A percentile compares a stretch with the other conserved stretches of the same genome.
These are phyloP conservation scores for Argentina silus DNA, from an alignment of 2,797 vertebrate species.

Conservation along the genomic window DNA sequence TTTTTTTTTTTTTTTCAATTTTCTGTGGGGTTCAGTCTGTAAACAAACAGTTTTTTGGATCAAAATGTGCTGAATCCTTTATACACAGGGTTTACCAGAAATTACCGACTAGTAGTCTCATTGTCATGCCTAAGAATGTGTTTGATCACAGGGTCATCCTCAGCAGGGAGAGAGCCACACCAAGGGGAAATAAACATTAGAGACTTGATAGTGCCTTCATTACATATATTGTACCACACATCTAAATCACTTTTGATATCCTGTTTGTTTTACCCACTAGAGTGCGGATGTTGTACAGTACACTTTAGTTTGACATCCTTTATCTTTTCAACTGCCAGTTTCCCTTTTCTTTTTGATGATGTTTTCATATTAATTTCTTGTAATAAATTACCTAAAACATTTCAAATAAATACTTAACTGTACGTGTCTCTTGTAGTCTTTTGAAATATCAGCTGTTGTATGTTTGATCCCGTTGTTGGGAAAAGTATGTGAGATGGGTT, in stretches of 20 bases:
- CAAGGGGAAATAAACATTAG: constrained; percentile 20
- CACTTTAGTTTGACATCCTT: not conserved
- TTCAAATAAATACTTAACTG: constrained; percentile 61
- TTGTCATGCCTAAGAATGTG: not conserved
- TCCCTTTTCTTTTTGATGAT: constrained; percentile 29
- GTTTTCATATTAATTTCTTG: constrained; percentile 23
- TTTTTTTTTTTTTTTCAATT: not conserved
- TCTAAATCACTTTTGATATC: not conserved
- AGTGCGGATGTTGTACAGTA: constrained; percentile 11
- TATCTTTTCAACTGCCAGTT: constrained; percentile 31
- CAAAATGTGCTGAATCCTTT: not conserved
- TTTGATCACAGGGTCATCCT: constrained; percentile 26
- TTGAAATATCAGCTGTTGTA: no score
- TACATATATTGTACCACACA: constrained; percentile 12
- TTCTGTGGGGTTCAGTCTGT: constrained; percentile 12
- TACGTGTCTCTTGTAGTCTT: not conserved
- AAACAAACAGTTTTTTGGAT: constrained; percentile 15
- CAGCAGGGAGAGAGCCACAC: constrained; percentile 8
- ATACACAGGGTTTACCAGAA: constrained; percentile 35
- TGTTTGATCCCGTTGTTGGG: no score
- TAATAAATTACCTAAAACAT: constrained; percentile 41
- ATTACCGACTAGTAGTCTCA: not conserved
- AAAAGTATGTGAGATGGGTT: no score
- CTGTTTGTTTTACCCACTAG: not conserved
- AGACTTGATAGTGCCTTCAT: constrained; percentile 75